A percentile compares a stretch with the other conserved stretches of the same genome.
phyloP scores from a whole-genome alignment of 1,140 invertebrate genomes.

The Himalopsyche phryganea region DNA sequence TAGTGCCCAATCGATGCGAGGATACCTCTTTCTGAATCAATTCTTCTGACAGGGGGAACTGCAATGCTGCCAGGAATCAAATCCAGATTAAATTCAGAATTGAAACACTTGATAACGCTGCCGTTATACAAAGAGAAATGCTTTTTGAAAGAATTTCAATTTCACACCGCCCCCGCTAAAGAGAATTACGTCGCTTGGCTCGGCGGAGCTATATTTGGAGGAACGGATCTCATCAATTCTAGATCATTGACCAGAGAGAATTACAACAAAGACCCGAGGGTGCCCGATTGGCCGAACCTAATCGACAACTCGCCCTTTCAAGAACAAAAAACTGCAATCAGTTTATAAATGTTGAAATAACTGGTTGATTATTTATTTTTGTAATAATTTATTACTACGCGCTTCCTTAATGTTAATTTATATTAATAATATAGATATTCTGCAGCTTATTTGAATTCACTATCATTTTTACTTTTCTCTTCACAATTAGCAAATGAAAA shows the following conservation, averaged over 20 bases:
- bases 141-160: constrained; percentile 67
- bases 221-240: constrained; percentile 72
- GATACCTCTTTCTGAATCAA: constrained; percentile 70
- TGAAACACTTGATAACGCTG: constrained; percentile 63
- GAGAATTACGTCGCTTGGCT: constrained; percentile 68
- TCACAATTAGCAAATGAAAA: too few species aligned
- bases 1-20: constrained; percentile 77
- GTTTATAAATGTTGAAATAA: constrained; percentile 7
- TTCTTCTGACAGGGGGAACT: constrained; percentile 82
- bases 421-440: too few species aligned
- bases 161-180: constrained; percentile 74
- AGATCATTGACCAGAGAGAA: constrained; percentile 72
- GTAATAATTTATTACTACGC: too few species aligned
- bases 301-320: constrained; percentile 55
- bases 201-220: constrained; percentile 76
- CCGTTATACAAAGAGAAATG: constrained; percentile 63
- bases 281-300: constrained; percentile 82
- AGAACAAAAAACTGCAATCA: constrained; percentile 22
- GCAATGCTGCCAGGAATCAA: constrained; percentile 76
- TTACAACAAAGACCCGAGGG: constrained; percentile 63
- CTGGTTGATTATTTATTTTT: too few species aligned
- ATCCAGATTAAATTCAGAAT: constrained; percentile 68
- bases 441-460: too few species aligned
- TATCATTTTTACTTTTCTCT: too few species aligned
- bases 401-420: too few species aligned